Conservation (phyloP, 1,140 invertebrate genomes). For the Aplysia californica region DNA sequence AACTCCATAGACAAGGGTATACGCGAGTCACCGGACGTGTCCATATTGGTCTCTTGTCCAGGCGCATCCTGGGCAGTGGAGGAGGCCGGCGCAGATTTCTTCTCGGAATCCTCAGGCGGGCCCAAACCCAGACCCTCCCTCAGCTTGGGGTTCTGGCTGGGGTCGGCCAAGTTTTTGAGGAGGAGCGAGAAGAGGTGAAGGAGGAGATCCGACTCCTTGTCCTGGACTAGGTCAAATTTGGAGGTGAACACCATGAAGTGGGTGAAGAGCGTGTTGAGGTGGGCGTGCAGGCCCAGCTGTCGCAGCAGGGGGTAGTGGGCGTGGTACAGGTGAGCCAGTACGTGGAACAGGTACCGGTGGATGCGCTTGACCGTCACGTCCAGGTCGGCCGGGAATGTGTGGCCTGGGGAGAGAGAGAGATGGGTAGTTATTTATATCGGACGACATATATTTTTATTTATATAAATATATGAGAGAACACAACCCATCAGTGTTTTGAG, state of each 20-base stretch:
- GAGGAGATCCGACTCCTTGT: slow-evolving; percentile 95
- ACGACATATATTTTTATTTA: too few relatives aligned
- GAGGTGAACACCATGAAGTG: slow-evolving; percentile 91
- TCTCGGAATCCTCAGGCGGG: background rate
- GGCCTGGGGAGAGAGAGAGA: slow-evolving; percentile 77
- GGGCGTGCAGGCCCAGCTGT: slow-evolving; percentile 87
- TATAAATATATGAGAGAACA: too few relatives aligned
- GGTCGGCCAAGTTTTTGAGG: slow-evolving; percentile 54
- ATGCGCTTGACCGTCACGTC: slow-evolving; percentile 96
- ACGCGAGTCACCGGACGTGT: too few relatives aligned
- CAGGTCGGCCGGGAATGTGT: slow-evolving; percentile 94
- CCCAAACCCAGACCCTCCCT: slow-evolving; percentile 22
- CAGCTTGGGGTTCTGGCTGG: slow-evolving; percentile 47
- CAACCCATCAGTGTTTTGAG: too few relatives aligned
- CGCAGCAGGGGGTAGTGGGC: slow-evolving; percentile 96
- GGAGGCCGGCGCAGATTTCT: background rate
- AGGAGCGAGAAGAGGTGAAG: slow-evolving; percentile 68
- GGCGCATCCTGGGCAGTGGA: too few relatives aligned
- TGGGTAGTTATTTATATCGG: too few relatives aligned
- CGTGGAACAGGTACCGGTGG: slow-evolving; percentile 95
- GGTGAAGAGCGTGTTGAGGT: slow-evolving; percentile 96
- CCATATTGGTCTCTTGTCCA: too few relatives aligned
- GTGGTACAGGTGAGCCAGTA: slow-evolving; percentile 97
- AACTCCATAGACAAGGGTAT: too few relatives aligned
- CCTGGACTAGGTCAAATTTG: slow-evolving; percentile 84